phyloP scores from a whole-genome alignment of 2,113 vertebrate species.

The Neofelis nebulosa region DNA sequence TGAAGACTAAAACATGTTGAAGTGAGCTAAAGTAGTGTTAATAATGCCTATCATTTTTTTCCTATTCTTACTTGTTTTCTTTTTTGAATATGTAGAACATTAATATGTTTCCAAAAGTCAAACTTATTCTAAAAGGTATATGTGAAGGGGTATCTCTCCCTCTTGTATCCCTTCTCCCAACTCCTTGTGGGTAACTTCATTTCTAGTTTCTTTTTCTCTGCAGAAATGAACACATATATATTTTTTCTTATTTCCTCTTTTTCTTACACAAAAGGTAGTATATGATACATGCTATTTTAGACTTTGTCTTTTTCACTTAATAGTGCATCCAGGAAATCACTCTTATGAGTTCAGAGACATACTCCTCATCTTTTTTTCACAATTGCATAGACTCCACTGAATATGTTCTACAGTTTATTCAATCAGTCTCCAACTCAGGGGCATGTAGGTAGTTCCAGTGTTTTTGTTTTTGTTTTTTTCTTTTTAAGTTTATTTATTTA shows the following conservation, averaged over 20 bases:
- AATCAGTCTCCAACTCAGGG: background rate
- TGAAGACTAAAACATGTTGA: constrained; percentile 30
- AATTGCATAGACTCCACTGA: background rate
- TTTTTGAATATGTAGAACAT: background rate
- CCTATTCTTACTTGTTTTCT: background rate
- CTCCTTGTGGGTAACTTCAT: background rate
- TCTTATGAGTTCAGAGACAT: background rate
- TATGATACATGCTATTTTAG: background rate
- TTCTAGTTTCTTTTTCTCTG: background rate
- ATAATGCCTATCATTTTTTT: background rate
- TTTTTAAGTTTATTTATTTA: too few species aligned
- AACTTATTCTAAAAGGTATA: background rate
- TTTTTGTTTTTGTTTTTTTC: background rate
- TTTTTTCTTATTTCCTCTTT: background rate
- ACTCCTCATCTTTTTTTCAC: background rate
- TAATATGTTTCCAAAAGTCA: background rate
- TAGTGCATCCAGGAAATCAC: background rate
- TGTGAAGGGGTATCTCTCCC: background rate
- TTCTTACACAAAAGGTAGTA: background rate
- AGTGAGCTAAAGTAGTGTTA: background rate
- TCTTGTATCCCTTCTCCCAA: background rate
- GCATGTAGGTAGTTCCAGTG: background rate
- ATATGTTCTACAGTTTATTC: background rate
- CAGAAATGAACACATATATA: background rate
- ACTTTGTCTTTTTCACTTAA: background rate